phyloP scores from a whole-genome alignment of 2,888 invertebrate genomes.

The Agapetus fuscipes region DNA sequence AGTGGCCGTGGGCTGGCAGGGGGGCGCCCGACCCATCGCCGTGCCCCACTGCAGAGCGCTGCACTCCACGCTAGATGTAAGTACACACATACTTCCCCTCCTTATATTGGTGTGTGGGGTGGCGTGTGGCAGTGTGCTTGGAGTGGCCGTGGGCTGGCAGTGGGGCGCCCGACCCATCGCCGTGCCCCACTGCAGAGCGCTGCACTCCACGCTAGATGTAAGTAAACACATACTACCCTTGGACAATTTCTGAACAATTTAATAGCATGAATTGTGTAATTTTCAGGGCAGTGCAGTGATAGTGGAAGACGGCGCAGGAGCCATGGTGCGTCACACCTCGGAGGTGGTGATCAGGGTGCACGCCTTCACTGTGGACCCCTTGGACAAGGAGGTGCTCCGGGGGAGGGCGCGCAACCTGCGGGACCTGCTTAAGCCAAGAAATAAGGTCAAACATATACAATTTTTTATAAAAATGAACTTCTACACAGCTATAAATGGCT shows the following conservation, averaged over 20 bases:
- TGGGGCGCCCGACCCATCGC: conserved; percentile 27
- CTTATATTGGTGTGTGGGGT: conserved; percentile 36
- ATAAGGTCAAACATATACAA: conserved; percentile 10
- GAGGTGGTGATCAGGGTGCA: conserved; percentile 40
- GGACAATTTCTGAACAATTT: neutral
- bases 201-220: conserved; percentile 35
- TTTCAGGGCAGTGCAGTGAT: conserved; percentile 31
- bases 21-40: conserved; percentile 26
- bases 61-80: conserved; percentile 33
- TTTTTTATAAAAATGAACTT: too few species aligned
- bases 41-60: conserved; percentile 38
- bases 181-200: conserved; percentile 36
- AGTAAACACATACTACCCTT: conserved; percentile 2
- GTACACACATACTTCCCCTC: too few species aligned
- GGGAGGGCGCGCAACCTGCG: conserved; percentile 33
- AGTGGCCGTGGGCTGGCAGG: conserved; percentile 24
- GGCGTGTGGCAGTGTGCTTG: conserved; percentile 31
- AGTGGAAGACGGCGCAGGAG: conserved; percentile 37
- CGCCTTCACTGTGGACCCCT: conserved; percentile 36
- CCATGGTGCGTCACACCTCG: conserved; percentile 24
- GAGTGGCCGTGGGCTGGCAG: conserved; percentile 25
- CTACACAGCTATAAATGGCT: too few species aligned
- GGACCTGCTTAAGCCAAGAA: conserved; percentile 24
- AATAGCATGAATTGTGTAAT: neutral
- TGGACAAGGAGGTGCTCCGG: conserved; percentile 34